A percentile compares a stretch with the other conserved stretches of the same genome.
These are phyloP conservation scores for Rhogogaster chlorosoma DNA, from an alignment of 2,888 invertebrate genomes.

Conservation along the genomic window DNA sequence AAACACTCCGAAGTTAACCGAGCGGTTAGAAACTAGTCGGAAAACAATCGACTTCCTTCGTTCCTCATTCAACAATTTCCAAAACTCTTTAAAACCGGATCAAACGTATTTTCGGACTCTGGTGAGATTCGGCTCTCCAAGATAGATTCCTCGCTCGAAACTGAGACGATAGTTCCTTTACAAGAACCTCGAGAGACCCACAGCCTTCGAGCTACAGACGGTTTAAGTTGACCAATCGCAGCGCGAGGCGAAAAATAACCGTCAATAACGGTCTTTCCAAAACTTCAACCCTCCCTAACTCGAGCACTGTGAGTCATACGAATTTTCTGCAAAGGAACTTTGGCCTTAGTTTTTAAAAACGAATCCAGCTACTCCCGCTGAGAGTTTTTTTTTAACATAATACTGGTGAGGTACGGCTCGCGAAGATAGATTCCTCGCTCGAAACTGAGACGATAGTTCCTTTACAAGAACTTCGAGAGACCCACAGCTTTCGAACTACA, in stretches of 20 bases:
- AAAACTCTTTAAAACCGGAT: neutral
- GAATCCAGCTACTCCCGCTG: no score
- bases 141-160: neutral
- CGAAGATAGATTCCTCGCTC: neutral
- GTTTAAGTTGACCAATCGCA: neutral
- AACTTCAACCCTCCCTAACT: neutral
- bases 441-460: neutral
- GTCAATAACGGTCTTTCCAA: neutral
- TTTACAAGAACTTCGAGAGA: neutral
- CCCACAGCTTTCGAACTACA: neutral
- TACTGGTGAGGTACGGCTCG: neutral
- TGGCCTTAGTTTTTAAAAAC: neutral
- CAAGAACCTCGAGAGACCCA: neutral
- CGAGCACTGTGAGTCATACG: neutral
- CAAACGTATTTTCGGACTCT: neutral
- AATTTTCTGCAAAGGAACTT: neutral
- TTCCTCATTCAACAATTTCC: neutral
- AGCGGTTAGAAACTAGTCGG: neutral
- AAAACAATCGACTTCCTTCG: slow-evolving; percentile 11
- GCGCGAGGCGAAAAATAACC: neutral
- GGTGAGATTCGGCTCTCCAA: neutral
- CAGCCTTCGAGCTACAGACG: neutral
- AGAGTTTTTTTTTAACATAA: no score
- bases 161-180: neutral
- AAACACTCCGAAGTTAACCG: slow-evolving; percentile 1